Base-by-base conservation (phyloP, 2,113 vertebrate species). In the Salvelinus fontinalis region DNA sequence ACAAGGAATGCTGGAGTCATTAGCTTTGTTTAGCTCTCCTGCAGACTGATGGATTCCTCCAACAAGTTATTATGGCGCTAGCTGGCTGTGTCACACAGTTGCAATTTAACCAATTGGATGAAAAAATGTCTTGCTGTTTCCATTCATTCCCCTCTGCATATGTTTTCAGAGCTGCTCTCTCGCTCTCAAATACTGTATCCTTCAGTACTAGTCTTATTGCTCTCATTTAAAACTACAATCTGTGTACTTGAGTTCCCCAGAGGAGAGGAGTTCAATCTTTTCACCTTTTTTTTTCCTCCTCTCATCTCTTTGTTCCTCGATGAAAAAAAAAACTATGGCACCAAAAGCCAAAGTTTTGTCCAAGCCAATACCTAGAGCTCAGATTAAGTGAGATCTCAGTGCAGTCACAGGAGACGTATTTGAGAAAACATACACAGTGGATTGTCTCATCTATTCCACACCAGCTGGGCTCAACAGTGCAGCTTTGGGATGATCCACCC, bases 1-100 rank as follows among this genome's bases (percentile, higher is more conserved):
- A 73, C 74, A 71, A 88, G 88, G 88, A 91, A 91, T 87, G 85
- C 79, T 67, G 71, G 67, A 70, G 75, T 79, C 9, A 34, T 77
- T 80, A 68, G 74, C 59, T 84, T 75, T 84, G 83, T 85, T 84
- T 79, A 69, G 74, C 67, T 78, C 76, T 77, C 60, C 78, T 65
- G 75, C 76, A 82, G 11, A 80, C 81, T 79, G 24, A 81, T 78
- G 34, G 80, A 87, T 68, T 54, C 59, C 29, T 77, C n/a, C 64
- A 76, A 22, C 54, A 18, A 64, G 76, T 60, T 67, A 81, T 54
- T 34, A 75, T 29, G 31, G 64, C 5, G 74, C 75, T 44, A 74
- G 79, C 70, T 77, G 76, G 39, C 64, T 74, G 73, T 26, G 44
- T 73, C 49, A 59, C n/a, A 49, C 44, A 62, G 54, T 29, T 49